phyloP scores from a whole-genome alignment of 2,888 invertebrate genomes.

The Lithophane leautieri region DNA sequence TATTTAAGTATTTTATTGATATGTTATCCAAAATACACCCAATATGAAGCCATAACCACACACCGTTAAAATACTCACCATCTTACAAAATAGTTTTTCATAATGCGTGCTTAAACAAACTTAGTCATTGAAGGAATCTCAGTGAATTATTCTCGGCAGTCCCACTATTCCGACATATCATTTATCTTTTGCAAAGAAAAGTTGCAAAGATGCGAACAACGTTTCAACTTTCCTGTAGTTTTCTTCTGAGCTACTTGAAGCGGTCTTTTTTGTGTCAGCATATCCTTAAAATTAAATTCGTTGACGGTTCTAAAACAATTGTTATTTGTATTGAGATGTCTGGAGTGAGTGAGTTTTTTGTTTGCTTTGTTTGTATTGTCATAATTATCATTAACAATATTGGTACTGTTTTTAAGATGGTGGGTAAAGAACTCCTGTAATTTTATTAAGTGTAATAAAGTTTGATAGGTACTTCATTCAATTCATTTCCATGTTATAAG shows the following conservation, averaged over 20 bases:
- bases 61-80: not conserved
- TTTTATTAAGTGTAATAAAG: not conserved
- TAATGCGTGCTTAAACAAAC: conserved; percentile 24
- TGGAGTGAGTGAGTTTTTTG: conserved; percentile 9
- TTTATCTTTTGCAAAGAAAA: conserved; percentile 48
- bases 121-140: conserved; percentile 25
- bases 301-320: conserved; percentile 42
- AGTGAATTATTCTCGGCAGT: conserved; percentile 23
- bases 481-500: not conserved
- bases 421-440: not conserved
- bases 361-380: conserved; percentile 17
- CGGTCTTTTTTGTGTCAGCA: conserved; percentile 20
- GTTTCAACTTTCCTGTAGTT: conserved; percentile 54
- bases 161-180: conserved; percentile 39
- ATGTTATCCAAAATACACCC: too few relatives aligned
- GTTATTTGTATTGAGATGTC: conserved; percentile 37
- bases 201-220: conserved; percentile 42
- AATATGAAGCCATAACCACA: not conserved
- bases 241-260: conserved; percentile 33
- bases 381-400: conserved; percentile 6
- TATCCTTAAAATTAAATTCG: conserved; percentile 52
- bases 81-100: not conserved
- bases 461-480: not conserved
- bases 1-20: too few relatives aligned
- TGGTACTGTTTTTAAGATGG: not conserved